Evolutionary conservation across 1,140 invertebrate species (phyloP).

Genomic region (Atopsyche davidsoni): DNA sequence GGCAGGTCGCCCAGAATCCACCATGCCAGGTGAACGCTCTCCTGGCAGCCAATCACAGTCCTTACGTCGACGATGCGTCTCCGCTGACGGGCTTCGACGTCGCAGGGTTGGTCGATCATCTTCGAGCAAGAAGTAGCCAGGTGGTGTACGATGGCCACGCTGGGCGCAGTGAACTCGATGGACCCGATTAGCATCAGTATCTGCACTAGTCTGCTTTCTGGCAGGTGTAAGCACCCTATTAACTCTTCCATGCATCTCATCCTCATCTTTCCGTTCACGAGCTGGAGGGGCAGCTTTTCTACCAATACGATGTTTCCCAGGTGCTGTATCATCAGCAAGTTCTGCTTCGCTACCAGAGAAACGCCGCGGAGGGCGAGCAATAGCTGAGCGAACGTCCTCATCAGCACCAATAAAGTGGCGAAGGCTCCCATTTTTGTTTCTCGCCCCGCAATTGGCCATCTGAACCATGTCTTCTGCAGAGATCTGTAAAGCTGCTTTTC

Average conservation of each 20-base stretch:
- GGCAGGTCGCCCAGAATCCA: constrained; percentile 6
- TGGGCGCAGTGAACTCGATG: constrained; percentile 19
- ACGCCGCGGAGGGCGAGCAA: constrained; percentile 20
- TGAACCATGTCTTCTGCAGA: constrained; percentile 43
- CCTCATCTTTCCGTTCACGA: not conserved
- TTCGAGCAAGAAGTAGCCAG: constrained; percentile 22
- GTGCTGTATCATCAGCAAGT: constrained; percentile 9
- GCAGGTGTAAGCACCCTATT: constrained; percentile 1
- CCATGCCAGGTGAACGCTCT: constrained; percentile 6
- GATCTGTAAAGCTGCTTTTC: constrained; percentile 31
- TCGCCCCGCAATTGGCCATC: constrained; percentile 40
- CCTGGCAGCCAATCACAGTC: not conserved
- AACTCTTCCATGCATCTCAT: not conserved
- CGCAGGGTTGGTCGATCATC: constrained; percentile 8
- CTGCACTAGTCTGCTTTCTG: constrained; percentile 14
- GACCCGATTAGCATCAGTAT: too few species aligned
- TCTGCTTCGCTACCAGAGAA: constrained; percentile 15
- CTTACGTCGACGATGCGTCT: constrained; percentile 14
- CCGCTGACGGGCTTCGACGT: constrained; percentile 13
- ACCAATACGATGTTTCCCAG: not conserved
- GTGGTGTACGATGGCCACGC: constrained; percentile 5
- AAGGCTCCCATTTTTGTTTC: constrained; percentile 39
- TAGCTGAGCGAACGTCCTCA: constrained; percentile 19
- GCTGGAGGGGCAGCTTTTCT: not conserved
- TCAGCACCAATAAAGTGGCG: constrained; percentile 36